These are phyloP conservation scores for Pangasius djambal DNA, from an alignment of 2,797 vertebrate species.

Conservation along the genomic window DNA sequence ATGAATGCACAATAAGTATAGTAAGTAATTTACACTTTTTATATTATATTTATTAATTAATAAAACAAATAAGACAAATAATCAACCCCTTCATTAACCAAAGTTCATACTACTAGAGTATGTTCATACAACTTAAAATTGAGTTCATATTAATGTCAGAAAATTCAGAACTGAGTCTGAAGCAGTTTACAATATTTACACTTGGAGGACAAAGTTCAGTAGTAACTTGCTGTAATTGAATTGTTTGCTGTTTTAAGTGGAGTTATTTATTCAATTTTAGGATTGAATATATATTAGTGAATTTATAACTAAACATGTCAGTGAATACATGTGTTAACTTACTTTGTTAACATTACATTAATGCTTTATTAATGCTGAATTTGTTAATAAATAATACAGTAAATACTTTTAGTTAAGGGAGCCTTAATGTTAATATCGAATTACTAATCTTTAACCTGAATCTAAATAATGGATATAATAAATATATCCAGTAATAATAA, in stretches of 20 bases:
- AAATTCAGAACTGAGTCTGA: background rate
- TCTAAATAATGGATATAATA: background rate
- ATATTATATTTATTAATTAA: background rate
- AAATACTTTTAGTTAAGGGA: background rate
- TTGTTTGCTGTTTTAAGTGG: background rate
- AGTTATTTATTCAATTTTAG: background rate
- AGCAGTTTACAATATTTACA: background rate
- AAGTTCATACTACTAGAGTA: background rate
- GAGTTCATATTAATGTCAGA: background rate
- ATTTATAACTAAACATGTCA: background rate
- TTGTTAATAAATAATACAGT: background rate
- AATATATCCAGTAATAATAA: slow-evolving; percentile 4
- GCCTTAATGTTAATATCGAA: background rate
- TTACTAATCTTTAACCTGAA: background rate
- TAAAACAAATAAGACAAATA: background rate
- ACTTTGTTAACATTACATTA: background rate
- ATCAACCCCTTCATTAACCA: background rate
- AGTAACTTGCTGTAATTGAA: background rate
- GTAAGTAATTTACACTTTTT: background rate
- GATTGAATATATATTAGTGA: background rate
- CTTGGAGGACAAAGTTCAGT: background rate
- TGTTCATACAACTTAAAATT: background rate
- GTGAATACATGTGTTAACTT: background rate
- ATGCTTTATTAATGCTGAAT: background rate
- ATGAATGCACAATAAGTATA: background rate